Evolutionary conservation across 2,113 vertebrate species (phyloP).

Genomic region (Thinocorus orbignyianus): DNA sequence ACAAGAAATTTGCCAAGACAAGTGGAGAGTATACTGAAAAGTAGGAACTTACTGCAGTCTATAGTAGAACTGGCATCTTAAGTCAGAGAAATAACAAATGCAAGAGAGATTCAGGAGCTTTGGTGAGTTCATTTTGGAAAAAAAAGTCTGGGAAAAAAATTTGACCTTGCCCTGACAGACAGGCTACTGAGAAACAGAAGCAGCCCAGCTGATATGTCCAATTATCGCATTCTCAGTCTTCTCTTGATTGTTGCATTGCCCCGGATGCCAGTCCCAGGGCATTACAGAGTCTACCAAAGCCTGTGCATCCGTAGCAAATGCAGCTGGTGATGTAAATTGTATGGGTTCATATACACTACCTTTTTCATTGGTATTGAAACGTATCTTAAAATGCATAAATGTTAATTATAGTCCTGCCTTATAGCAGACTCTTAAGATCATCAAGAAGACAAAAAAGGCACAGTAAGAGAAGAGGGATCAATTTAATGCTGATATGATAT

Average conservation of each 20-base stretch:
- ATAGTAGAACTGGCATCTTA: not conserved
- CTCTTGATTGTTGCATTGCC: not conserved
- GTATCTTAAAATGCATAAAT: not conserved
- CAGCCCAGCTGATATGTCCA: accelerated
- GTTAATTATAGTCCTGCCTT: not conserved
- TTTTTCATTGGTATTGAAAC: not conserved
- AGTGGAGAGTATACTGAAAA: conserved; percentile 11
- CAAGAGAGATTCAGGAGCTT: not conserved
- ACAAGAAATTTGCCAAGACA: not conserved
- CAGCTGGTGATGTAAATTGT: not conserved
- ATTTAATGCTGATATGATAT: not conserved
- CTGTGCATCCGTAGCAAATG: not conserved
- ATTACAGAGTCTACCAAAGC: not conserved
- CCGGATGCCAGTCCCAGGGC: not conserved
- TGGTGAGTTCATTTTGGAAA: not conserved
- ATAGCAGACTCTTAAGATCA: not conserved
- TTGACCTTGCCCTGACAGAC: not conserved
- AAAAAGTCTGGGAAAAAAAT: not conserved
- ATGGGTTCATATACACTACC: not conserved
- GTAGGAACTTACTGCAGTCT: not conserved
- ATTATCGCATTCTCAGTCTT: not conserved
- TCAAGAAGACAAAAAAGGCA: not conserved
- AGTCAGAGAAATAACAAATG: not conserved
- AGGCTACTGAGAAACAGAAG: not conserved
- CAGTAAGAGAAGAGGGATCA: not conserved